A percentile compares a stretch with the other conserved stretches of the same genome.
Evolutionary conservation across 2,113 vertebrate species (phyloP).

Genomic region (Zapornia atra): DNA sequence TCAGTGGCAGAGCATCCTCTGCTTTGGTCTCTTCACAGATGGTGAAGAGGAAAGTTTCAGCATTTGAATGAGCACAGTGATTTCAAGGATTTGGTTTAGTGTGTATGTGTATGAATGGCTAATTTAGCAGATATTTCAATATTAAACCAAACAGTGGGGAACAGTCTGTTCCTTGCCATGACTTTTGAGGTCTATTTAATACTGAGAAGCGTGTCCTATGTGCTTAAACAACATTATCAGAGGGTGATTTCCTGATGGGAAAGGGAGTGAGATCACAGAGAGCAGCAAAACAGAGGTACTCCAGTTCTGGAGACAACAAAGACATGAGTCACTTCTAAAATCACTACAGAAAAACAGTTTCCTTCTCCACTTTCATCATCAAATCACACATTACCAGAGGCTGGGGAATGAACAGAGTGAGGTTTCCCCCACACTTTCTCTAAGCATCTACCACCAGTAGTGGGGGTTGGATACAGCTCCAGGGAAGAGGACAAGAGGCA

Average conservation of each 20-base stretch:
- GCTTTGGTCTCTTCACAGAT: background rate
- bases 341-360: background rate
- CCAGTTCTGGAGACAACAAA: background rate
- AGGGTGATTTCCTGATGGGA: background rate
- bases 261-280: background rate
- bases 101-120: background rate
- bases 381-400: background rate
- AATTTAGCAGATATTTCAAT: background rate
- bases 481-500: background rate
- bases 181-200: slow-evolving; percentile 5
- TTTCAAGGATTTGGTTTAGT: background rate
- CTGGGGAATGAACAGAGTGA: background rate
- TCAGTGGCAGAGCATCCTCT: background rate
- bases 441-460: background rate
- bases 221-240: background rate
- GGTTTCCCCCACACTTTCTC: background rate
- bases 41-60: background rate
- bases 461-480: rapidly evolving
- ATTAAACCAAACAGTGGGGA: background rate
- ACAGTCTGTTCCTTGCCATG: background rate
- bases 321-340: background rate
- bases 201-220: background rate
- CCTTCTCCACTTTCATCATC: background rate
- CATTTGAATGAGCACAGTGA: background rate
- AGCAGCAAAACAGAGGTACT: background rate